Evolutionary conservation across 2,113 vertebrate species (phyloP), one percentile per base, ranked within the genome.

Genomic region (Tragelaphus buxtoni): DNA sequence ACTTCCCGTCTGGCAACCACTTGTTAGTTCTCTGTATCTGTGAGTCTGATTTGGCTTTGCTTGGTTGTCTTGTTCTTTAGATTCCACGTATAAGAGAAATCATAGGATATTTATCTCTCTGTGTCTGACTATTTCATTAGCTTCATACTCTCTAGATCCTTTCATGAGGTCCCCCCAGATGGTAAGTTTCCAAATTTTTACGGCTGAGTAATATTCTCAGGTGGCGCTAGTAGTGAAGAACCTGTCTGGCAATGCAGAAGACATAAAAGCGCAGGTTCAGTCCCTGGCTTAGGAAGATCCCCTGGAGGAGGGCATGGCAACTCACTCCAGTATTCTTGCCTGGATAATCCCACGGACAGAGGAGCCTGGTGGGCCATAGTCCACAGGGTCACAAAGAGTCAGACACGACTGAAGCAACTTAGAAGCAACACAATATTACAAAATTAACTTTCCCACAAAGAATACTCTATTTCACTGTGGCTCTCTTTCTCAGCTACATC

Each of bases 391-490:
- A 39, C 35, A 22, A 18, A 63, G 14, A 39, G 65, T 72, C n/a
- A 39, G 65, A 72, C 65, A 72, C 0, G 0, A 72, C 65, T 22
- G 35, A 72, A 72, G 35, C 20, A 9, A 12, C n/a, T 72, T 22
- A 12, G 18, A 39, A 39, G 18, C 35, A 39, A 24, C 35, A 72
- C 35, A 72, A 39, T 39, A 72, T 72, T 72, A 11, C 65, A 80
- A 91, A 69, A 87, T 69, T 72, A 85, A 85, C 51, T 49, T 79
- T 85, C 58, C 32, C 20, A 17, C 80, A 80, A 72, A 65, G 42
- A 85, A 69, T 80, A 77, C n/a, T 79, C 14, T 2, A 69, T 49
- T 65, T 17, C 3, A 80, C 9, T 80, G 42, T 80, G 7, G 17
- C 7, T 74, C 16, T 76, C 69, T 47, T 56, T 60, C 69, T 53